phyloP scores from a whole-genome alignment of 2,888 invertebrate species.

The Amphipoea lucens region DNA sequence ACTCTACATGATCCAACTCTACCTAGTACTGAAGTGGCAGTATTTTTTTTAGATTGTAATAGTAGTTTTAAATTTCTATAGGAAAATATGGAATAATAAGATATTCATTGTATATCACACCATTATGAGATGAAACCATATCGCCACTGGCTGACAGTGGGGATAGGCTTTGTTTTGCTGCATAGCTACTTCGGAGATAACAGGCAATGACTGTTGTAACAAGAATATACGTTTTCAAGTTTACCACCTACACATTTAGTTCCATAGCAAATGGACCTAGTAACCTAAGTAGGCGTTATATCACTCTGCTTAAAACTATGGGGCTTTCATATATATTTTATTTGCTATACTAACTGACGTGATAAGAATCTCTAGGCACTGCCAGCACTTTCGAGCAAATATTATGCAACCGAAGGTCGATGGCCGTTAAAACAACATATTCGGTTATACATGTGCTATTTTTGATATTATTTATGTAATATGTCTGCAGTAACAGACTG shows the following conservation, averaged over 20 bases:
- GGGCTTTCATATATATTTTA: slow-evolving; percentile 57
- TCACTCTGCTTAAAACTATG: slow-evolving; percentile 42
- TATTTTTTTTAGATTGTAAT: not conserved
- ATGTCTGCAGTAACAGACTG: slow-evolving; percentile 76
- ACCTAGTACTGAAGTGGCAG: not conserved
- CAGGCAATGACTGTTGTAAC: not conserved
- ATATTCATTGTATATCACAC: not conserved
- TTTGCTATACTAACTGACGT: slow-evolving; percentile 54
- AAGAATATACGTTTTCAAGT: slow-evolving; percentile 13
- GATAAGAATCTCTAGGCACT: slow-evolving; percentile 52
- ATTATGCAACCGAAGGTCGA: slow-evolving; percentile 61
- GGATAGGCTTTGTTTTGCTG: not conserved
- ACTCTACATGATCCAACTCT: not conserved
- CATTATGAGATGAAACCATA: not conserved
- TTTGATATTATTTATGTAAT: slow-evolving; percentile 68
- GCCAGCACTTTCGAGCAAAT: slow-evolving; percentile 62
- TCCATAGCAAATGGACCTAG: slow-evolving; percentile 15
- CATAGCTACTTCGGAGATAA: not conserved
- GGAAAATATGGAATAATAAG: not conserved
- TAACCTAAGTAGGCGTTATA: slow-evolving; percentile 40
- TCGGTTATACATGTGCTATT: slow-evolving; percentile 51
- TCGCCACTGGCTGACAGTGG: not conserved
- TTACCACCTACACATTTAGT: slow-evolving; percentile 6
- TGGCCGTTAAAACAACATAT: slow-evolving; percentile 52
- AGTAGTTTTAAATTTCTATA: not conserved